Base-by-base conservation (phyloP, 2,888 invertebrate genomes). In the Nymphalis urticae region DNA sequence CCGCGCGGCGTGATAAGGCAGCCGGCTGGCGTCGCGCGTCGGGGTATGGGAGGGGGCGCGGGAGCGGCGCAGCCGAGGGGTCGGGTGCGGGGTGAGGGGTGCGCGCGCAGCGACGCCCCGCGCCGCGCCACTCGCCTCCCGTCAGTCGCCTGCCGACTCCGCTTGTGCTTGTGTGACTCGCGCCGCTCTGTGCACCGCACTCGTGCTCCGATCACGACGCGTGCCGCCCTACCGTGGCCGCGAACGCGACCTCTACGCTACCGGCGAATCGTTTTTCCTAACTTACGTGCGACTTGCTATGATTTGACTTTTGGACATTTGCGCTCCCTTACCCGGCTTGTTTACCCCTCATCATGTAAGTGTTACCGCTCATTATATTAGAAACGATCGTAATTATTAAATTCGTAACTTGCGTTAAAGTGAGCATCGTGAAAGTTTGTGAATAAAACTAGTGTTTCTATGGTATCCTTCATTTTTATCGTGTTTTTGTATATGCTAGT, bases 101-200 rank as follows among this genome's bases (percentile, higher is more conserved):
- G 88, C 89, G 89, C 89, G 90, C 91, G 90, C 89, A 87, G 79
- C 81, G 84, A 85, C 85, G 83, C 86, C 84, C 89, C 89, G 90
- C 89, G 83, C 88, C 86, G 85, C 89, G 84, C 89, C 81, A 84
- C 86, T 81, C 82, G 83, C 86, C 87, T 82, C 86, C 88, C 89
- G 89, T 89, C 93, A 93, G 94, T 94, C 93, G 94, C 93, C 93
- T 87, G 94, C 93, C 94, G 92, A 90, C 92, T 92, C 92, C 79
- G 92, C 92, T 92, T 92, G 90, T 88, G 92, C 92, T 92, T 92
- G 92, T 92, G 91, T 91, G 92, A 90, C 85, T 92, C 93, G 93
- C 93, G 90, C 91, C 81, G 91, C 92, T 92, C 91, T 84, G 92
- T 91, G 86, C 91, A 90, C 90, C 85, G 91, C 92, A 92, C 90